Evolutionary conservation across 2,113 vertebrate genomes (phyloP).

Genomic region (Cyprinodon variegatus): DNA sequence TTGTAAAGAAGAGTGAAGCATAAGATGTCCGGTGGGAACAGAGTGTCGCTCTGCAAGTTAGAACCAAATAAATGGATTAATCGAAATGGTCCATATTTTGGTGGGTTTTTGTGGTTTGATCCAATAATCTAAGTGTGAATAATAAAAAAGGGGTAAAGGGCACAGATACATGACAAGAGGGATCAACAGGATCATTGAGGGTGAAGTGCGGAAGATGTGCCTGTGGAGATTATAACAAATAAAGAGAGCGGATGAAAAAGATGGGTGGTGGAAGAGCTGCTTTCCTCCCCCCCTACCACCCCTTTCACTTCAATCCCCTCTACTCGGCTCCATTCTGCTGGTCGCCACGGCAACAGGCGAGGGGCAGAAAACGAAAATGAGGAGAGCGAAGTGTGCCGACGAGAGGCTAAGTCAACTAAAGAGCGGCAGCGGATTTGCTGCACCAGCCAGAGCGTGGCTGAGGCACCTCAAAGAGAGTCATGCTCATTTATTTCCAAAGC

Average conservation of each 20-base stretch:
- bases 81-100: slow-evolving; percentile 1
- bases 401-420: slow-evolving; percentile 48
- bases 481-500: slow-evolving; percentile 15
- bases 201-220: slow-evolving; percentile 30
- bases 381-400: slow-evolving; percentile 47
- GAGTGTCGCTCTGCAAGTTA: background rate
- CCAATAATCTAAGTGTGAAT: background rate
- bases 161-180: slow-evolving; percentile 5
- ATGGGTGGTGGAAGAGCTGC: slow-evolving; percentile 29
- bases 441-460: slow-evolving; percentile 6
- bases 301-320: slow-evolving; percentile 52
- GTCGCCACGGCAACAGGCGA: slow-evolving; percentile 81
- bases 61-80: background rate
- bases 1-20: background rate
- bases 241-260: slow-evolving; percentile 5
- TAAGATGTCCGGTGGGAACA: slow-evolving; percentile 6
- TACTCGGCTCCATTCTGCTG: slow-evolving; percentile 67
- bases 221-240: slow-evolving; percentile 11
- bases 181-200: slow-evolving; percentile 14
- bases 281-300: background rate
- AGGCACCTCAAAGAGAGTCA: background rate
- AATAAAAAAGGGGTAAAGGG: slow-evolving; percentile 25
- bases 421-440: slow-evolving; percentile 32
- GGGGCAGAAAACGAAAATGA: slow-evolving; percentile 66
- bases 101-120: background rate